Base-by-base conservation (phyloP, 2,888 invertebrate species). In the Ophion ellenae region DNA sequence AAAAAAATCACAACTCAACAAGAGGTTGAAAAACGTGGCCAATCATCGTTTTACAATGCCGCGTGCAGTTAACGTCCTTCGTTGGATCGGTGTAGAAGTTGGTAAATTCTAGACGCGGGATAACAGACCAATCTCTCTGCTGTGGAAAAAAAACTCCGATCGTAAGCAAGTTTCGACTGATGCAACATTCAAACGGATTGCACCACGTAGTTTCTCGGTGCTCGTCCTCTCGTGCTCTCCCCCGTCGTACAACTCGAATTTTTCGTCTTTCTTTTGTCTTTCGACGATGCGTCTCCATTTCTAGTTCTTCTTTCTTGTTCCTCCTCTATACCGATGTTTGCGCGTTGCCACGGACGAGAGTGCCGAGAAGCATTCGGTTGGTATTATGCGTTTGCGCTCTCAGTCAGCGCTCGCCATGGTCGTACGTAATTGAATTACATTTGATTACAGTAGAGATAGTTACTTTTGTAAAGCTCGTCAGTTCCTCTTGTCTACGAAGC, bases 361-460 rank as follows among this genome's bases (percentile, higher is more conserved):
- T 75, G 66, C 32, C 47, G 66, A 76, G 73, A 81, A 83, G 86
- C 88, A 85, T 61, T 83, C 9, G 77, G 86, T 66, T 53, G 81
- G 88, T 89, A 90, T 90, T 90, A 88, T 89, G 83, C 89, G 86
- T 87, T 91, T 90, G 89, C 79, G 86, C 64, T 59, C 71, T 66
- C n/a, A 28, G 57, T 32, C n/a, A 20, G 64, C 36, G 14, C 45
- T 67, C 69, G 70, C 14, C 61, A 45, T 59, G 79, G 88, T 89
- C 89, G 88, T 45, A 90, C 89, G 86, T 90, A 91, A 91, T 91
- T 91, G 90, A 89, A 91, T 91, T 91, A 90, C 88, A 88, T 91
- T 91, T 88, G 88, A 89, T 90, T 88, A 90, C 89, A 90, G 90
- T 88, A 86, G 87, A 89, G 89, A 91, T 90, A 89, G 89, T 85